phyloP scores from a whole-genome alignment of 2,113 vertebrate genomes.

The Cyprinus carpio region DNA sequence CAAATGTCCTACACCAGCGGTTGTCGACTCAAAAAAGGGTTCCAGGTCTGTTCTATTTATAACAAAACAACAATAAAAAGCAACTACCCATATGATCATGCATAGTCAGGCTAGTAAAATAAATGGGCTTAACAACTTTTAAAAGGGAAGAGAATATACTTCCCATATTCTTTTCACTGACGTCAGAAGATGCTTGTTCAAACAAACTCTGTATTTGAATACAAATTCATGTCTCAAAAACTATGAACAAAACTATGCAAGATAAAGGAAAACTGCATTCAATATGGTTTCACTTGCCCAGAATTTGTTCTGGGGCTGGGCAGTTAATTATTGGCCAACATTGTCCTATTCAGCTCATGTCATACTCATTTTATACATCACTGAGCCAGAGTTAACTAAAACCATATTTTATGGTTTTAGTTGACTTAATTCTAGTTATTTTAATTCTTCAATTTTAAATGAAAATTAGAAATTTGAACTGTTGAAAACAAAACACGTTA shows the following conservation, averaged over 20 bases:
- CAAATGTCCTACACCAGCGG: conserved; percentile 5
- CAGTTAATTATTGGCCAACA: conserved; percentile 5
- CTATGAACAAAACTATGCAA: background rate
- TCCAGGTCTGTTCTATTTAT: conserved; percentile 1
- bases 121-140: background rate
- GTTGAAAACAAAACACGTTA: no score
- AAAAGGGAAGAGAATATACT: background rate
- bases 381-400: background rate
- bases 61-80: background rate
- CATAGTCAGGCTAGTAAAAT: conserved; percentile 4
- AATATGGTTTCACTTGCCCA: background rate
- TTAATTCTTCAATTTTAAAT: no score
- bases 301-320: background rate
- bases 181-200: background rate
- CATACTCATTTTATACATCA: background rate
- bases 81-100: background rate
- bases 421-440: background rate
- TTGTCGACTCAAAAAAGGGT: background rate
- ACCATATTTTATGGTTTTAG: background rate
- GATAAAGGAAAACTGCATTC: background rate
- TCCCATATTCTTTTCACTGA: background rate
- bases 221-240: background rate
- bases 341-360: background rate
- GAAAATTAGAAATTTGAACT: no score
- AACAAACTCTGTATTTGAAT: background rate